Evolutionary conservation across 2,797 vertebrate genomes (phyloP), one percentile per base, ranked within the genome.

Genomic region (Spinus pinus): DNA sequence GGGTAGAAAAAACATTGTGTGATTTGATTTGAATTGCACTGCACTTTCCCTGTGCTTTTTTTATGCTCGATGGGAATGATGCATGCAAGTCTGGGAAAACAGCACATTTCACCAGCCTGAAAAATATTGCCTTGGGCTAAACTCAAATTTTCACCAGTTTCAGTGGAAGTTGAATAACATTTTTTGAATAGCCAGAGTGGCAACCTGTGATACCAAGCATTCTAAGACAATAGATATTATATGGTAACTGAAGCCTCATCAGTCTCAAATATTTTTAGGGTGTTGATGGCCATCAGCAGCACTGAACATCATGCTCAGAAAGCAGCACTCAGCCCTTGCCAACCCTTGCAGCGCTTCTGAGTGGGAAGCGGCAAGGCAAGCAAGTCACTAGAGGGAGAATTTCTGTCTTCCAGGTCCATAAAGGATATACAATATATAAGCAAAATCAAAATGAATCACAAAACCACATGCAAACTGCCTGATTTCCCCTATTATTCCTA

Each of bases 1-100:
- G 51, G 66, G 64, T 81, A 94, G 91, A 94, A 88, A 88, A 95
- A 82, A 88, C 84, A 84, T 79, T 58, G 44, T 16, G 14, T 84
- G 67, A 54, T 90, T 94, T 60, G 56, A 54, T 86, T 94, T 92
- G 92, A 90, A 37, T 66, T 54, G 49, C 81, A 12, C 10, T 79
- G 46, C 50, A 14, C 41, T 92, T 88, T 65, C 56, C 64, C 64
- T 5, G 2, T 65, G 64, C 31, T 86, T 96, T 81, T 83, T 79
- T 66, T 39, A 13, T 41, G 51, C 78, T 84, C 0, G 0, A 37
- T n/a, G 66, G 83, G 83, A 94, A 85, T 13, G 6, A 88, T 4
- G 6, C 2, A 7, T 21, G 57, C 50, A 14, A 93, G 67, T 61
- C 14, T 7, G 78, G 66, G 81, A 62, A 60, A 93, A 81, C 62